Percentiles rank a stretch among this genome's conserved stretches.
phyloP scores from a whole-genome alignment of 2,888 invertebrate genomes.

The Mesochorus sp. region DNA sequence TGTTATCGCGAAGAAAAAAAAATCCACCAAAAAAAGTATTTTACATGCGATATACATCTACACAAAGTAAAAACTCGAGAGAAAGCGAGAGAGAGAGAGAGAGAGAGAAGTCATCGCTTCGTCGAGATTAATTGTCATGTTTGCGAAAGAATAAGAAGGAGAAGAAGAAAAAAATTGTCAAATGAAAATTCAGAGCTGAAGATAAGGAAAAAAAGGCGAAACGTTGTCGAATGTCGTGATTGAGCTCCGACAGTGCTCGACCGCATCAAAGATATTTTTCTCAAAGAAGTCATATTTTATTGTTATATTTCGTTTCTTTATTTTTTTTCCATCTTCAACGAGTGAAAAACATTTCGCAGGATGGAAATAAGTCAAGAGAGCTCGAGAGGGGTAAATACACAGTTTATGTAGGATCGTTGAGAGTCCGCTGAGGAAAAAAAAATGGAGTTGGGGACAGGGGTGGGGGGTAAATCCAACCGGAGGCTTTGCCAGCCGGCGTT shows the following conservation, averaged over 20 bases:
- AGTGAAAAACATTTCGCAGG: slow-evolving; percentile 4
- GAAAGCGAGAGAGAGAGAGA: too few relatives aligned
- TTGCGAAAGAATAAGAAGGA: too few relatives aligned
- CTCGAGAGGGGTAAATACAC: background rate
- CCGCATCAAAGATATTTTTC: background rate
- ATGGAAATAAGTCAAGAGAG: slow-evolving; percentile 31
- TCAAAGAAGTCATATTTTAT: background rate
- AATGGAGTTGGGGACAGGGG: slow-evolving; percentile 34
- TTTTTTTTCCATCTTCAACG: background rate
- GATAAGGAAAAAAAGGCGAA: background rate
- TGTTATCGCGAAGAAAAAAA: background rate
- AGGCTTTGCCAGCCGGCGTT: slow-evolving; percentile 68
- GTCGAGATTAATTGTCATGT: slow-evolving; percentile 54
- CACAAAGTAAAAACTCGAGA: slow-evolving; percentile 6
- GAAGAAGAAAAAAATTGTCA: slow-evolving; percentile 37
- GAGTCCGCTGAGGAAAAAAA: background rate
- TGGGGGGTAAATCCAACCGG: slow-evolving; percentile 66
- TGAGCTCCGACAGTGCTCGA: background rate
- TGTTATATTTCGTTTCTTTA: background rate
- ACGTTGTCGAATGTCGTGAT: background rate
- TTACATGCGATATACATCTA: too few relatives aligned
- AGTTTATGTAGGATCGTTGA: slow-evolving; percentile 11
- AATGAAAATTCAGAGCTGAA: slow-evolving; percentile 34
- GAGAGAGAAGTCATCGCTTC: background rate
- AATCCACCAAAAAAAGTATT: background rate